A percentile compares a stretch with the other conserved stretches of the same genome.
Conservation (phyloP, 1,140 invertebrate species). For the Philaenus spumarius region DNA sequence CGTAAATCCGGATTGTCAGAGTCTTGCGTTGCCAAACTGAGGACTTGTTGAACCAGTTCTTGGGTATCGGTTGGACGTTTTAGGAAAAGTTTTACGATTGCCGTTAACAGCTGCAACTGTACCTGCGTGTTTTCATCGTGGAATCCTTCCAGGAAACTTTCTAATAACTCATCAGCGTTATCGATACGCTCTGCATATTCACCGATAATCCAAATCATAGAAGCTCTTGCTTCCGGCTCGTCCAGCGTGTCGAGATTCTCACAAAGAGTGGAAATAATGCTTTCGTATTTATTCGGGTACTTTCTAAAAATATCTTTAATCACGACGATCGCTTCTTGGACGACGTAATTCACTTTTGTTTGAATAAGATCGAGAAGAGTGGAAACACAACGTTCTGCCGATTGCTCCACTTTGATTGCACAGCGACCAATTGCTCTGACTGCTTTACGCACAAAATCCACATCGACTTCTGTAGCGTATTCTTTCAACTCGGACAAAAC, state of each 20-base stretch:
- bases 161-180: conserved; percentile 97
- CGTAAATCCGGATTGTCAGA: conserved; percentile 99
- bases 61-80: conserved; percentile 98
- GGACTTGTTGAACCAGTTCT: conserved; percentile 87
- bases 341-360: conserved; percentile 99
- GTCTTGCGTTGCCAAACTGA: conserved; percentile 92
- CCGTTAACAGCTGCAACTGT: conserved; percentile 92
- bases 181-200: conserved; percentile 99
- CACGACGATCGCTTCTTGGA: conserved; percentile 99
- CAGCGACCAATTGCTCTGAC: conserved; percentile 97
- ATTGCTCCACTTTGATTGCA: conserved; percentile 99
- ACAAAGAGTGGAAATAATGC: conserved; percentile 98
- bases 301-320: conserved; percentile 99
- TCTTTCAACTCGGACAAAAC: conserved; percentile 98
- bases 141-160: conserved; percentile 99
- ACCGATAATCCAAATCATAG: conserved; percentile 99
- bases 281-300: conserved; percentile 99
- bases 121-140: conserved; percentile 99
- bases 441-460: conserved; percentile 99
- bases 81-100: conserved; percentile 97
- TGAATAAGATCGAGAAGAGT: conserved; percentile 99
- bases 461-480: conserved; percentile 70
- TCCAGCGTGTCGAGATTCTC: conserved; percentile 98
- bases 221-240: conserved; percentile 97
- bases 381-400: conserved; percentile 96